These are phyloP conservation scores for Calliopsis andreniformis DNA, from an alignment of 1,140 invertebrate species.

Conservation along the genomic window DNA sequence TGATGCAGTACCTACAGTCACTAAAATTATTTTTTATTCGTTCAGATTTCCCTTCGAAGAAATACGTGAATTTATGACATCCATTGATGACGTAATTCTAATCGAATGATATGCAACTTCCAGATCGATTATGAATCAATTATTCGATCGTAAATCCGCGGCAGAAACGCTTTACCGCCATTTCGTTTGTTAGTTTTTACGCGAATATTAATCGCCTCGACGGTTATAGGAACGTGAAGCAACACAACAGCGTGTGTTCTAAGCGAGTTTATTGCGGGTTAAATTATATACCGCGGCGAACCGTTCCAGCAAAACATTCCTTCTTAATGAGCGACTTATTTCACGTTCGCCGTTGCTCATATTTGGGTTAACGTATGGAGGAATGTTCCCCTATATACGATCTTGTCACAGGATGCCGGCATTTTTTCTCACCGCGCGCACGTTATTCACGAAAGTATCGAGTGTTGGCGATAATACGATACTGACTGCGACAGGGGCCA, in stretches of 20 bases:
- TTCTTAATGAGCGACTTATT: constrained; percentile 73
- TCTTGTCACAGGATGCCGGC: constrained; percentile 39
- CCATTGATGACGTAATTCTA: constrained; percentile 19
- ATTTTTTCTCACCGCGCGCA: not conserved
- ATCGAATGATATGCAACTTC: not conserved
- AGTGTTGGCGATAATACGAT: not conserved
- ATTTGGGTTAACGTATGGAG: constrained; percentile 78
- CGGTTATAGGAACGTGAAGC: constrained; percentile 7
- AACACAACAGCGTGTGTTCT: constrained; percentile 18
- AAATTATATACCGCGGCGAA: constrained; percentile 48
- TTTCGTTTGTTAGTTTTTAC: constrained; percentile 42
- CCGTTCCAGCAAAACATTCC: constrained; percentile 63
- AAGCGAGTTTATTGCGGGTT: constrained; percentile 54
- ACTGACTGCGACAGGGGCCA: not conserved
- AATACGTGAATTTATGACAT: no score
- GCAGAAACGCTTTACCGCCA: constrained; percentile 1
- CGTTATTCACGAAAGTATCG: constrained; percentile 30
- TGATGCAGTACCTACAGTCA: no score
- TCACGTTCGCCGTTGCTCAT: constrained; percentile 63
- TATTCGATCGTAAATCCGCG: constrained; percentile 37
- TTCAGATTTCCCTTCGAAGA: no score
- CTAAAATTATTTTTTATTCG: no score
- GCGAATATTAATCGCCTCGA: constrained; percentile 26
- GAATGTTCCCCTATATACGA: constrained; percentile 65
- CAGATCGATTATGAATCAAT: constrained; percentile 31